Evolutionary conservation across 2,113 vertebrate genomes (phyloP), one percentile per base, ranked within the genome.

Genomic region (Laticauda laticaudata): DNA sequence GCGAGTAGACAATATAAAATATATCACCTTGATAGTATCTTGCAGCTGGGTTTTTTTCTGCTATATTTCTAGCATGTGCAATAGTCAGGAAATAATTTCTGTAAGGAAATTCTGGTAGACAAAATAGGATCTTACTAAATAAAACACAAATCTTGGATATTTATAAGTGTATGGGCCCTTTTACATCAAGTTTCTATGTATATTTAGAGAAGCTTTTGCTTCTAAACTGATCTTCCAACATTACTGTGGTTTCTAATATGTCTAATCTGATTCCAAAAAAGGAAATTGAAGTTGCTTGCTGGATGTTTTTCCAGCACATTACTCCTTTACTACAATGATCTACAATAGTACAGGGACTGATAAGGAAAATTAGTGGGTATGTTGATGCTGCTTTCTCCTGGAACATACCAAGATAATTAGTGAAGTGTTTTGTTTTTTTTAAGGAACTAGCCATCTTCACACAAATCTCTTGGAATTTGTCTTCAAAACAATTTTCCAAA

Each of bases 11-110:
- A 95, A 96, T 87, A 94, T 86, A 96, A 95, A 95, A 94, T 94
- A 95, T 96, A 94, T 96, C 96, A 97, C 95, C 69, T 34, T 7
- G 14, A 94, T 97, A 96, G 94, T 96, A 97, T 97, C 95, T 97
- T 96, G 95, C 95, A 69, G 64, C 64, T 69, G 26, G 6, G 1
- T n/a, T 14, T 69, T 64, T 92, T 94, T 94, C 95, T 92, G 51
- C 86, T 26, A 92, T 90, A 93, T 92, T 94, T 95, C 39, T 87
- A 91, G 45, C 87, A 61, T 81, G 56, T 2, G 87, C 88, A 92
- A 75, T 1, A 94, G 94, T 94, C 92, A 18, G 75, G 92, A 93
- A 51, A 92, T 95, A 94, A 93, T 86, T 94, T 93, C 92, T 90
- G 21, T 94, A 92, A 89, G 95, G 64, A 69, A 69, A 69, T 69